Evolutionary conservation across 2,113 vertebrate genomes (phyloP).

Genomic region (Carettochelys insculpta): DNA sequence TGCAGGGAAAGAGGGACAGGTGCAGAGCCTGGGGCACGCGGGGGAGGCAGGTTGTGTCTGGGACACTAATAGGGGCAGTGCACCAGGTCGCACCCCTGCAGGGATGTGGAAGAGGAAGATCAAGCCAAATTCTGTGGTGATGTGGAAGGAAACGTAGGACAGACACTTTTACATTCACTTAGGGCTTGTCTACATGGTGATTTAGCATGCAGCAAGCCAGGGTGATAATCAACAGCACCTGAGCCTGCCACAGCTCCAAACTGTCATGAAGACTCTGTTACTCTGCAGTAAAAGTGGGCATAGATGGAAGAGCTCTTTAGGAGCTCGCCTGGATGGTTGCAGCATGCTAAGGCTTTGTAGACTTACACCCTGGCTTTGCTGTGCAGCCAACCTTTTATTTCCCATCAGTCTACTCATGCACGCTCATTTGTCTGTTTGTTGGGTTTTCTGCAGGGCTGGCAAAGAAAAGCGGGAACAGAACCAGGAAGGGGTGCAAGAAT

Average conservation of each 20-base stretch:
- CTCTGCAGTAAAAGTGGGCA: background rate
- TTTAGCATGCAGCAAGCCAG: background rate
- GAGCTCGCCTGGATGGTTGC: too few species aligned
- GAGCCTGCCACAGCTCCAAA: background rate
- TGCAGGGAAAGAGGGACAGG: too few species aligned
- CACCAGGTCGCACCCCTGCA: too few species aligned
- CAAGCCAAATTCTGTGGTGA: background rate
- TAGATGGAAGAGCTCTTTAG: background rate
- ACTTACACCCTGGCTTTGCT: background rate
- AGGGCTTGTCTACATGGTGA: background rate
- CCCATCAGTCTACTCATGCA: rapidly evolving
- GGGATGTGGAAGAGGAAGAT: background rate
- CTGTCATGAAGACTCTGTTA: background rate
- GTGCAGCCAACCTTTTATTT: background rate
- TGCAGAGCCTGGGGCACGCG: too few species aligned
- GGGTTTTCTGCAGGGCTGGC: background rate
- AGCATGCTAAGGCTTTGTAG: background rate
- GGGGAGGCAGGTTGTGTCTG: too few species aligned
- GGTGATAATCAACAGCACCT: background rate
- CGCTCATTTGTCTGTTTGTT: background rate
- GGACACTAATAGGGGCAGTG: too few species aligned
- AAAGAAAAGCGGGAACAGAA: background rate
- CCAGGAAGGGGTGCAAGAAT: background rate
- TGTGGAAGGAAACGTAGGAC: background rate
- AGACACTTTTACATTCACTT: rapidly evolving